Conservation (phyloP, 2,888 invertebrate species). For the Morinoia aosen region DNA sequence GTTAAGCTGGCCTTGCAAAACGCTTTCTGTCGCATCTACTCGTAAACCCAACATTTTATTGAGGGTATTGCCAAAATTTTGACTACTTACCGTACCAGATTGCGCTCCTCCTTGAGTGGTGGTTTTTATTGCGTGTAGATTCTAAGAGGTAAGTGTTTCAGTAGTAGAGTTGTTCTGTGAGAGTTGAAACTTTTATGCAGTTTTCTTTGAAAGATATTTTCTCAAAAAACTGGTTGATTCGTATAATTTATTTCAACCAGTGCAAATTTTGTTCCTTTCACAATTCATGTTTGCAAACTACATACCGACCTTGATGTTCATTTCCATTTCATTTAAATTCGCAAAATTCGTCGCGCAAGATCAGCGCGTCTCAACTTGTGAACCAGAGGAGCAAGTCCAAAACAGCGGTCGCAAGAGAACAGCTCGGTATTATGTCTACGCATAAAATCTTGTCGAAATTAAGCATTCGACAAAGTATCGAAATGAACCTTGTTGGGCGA, state of each 20-base stretch:
- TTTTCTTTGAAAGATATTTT: too few species aligned
- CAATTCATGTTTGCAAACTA: too few species aligned
- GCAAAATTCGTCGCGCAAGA: neutral
- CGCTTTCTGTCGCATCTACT: neutral
- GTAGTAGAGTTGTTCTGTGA: too few species aligned
- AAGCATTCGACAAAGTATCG: neutral
- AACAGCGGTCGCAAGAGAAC: neutral
- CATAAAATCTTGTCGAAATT: neutral
- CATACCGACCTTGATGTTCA: too few species aligned
- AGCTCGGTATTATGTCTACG: neutral
- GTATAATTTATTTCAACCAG: too few species aligned
- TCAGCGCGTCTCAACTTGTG: neutral
- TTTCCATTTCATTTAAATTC: neutral
- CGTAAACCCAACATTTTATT: neutral
- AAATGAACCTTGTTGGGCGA: neutral
- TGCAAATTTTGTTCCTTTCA: too few species aligned
- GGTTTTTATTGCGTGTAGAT: neutral
- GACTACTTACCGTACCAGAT: neutral
- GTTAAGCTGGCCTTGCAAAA: neutral
- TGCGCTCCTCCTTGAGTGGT: neutral
- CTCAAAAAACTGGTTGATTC: too few species aligned
- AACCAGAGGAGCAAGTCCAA: neutral
- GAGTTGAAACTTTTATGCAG: neutral
- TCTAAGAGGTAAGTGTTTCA: neutral
- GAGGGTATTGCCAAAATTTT: neutral